Evolutionary conservation across 2,113 vertebrate genomes (phyloP), one percentile per base, ranked within the genome.

Genomic region (Saguinus imperator): DNA sequence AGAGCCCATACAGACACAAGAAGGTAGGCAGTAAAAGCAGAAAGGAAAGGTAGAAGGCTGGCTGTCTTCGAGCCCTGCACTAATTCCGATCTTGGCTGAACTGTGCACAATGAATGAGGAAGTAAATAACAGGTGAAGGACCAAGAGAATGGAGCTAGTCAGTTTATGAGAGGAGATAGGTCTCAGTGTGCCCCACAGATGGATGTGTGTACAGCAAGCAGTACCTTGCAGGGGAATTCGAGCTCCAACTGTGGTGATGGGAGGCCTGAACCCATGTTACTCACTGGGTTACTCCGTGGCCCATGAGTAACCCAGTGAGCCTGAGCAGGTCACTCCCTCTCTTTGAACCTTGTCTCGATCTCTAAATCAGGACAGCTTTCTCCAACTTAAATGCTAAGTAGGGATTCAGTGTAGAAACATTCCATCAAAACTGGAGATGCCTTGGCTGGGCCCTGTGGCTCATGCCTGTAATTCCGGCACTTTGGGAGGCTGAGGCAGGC

Each of bases 251-350:
- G 0, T 48, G 27, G 25, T 13, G 55, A 11, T 7, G 35, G 72
- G 37, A 32, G 4, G 10, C 55, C 12, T 16, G 18, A 32, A 3
- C 72, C 1, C 1, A 23, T 18, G 66, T 52, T 52, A 52, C 52
- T 52, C 52, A 52, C 16, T 5, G 52, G 52, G 52, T 52, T 52
- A 52, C 5, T 17, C 52, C 16, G 35, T n/a, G 66, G 29, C 21
- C 43, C 11, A 4, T 57, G 12, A 52, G 32, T 82, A 16, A 6
- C 29, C 23, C 43, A 20, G 70, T 5, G n/a, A 68, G 40, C 73
- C 12, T 11, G 3, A 35, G 10, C 29, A 2, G 25, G 52, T 20
- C 3, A 5, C 45, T 27, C 23, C 29, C 0, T 9, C 2, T 7
- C 48, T 68, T 7, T 7, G 83, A 82, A 55, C 20, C 48, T 70